Base-by-base conservation (phyloP, 2,113 vertebrate species). In the Thomomys bottae region DNA sequence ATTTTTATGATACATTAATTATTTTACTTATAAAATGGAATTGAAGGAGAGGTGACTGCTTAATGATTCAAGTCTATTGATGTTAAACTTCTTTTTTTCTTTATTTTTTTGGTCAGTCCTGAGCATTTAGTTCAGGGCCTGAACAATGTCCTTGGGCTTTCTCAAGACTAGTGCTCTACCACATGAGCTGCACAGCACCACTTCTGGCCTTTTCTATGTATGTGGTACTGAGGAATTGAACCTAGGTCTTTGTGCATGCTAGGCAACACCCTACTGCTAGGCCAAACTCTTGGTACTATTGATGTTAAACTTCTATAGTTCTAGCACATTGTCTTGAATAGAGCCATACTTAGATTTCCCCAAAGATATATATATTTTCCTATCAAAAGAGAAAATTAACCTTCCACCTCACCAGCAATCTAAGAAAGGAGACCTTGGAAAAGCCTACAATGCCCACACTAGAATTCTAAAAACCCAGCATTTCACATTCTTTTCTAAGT, bases 31-130 rank as follows among this genome's bases (percentile, higher is more conserved):
- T 54, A 88, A 83, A 76, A 80, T 78, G 30, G 40, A 45, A 71
- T 9, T 12, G 3, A 75, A 14, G 10, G 18, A 75, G 57, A 14
- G 54, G 14, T 20, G 17, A 26, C 3, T 73, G 9, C 42, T 3
- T 66, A 84, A 75, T 38, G 64, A 86, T 42, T 85, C 63, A 81
- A 6, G 24, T 77, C 9, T 77, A 57, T 26, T 38, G 75, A 18
- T 64, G 91, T 89, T 78, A 81, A 94, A 72, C 82, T 68, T 57
- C n/a, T n/a, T n/a, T n/a, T n/a, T n/a, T n/a, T n/a, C n/a, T n/a
- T n/a, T n/a, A n/a, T n/a, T n/a, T n/a, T n/a, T n/a, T n/a, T n/a
- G n/a, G n/a, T n/a, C n/a, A n/a, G n/a, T n/a, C n/a, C n/a, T n/a
- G n/a, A n/a, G n/a, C n/a, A n/a, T n/a, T n/a, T n/a, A n/a, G n/a